A percentile compares a stretch with the other conserved stretches of the same genome.
phyloP scores from a whole-genome alignment of 2,113 vertebrate genomes.

The Glaucomys volans region DNA sequence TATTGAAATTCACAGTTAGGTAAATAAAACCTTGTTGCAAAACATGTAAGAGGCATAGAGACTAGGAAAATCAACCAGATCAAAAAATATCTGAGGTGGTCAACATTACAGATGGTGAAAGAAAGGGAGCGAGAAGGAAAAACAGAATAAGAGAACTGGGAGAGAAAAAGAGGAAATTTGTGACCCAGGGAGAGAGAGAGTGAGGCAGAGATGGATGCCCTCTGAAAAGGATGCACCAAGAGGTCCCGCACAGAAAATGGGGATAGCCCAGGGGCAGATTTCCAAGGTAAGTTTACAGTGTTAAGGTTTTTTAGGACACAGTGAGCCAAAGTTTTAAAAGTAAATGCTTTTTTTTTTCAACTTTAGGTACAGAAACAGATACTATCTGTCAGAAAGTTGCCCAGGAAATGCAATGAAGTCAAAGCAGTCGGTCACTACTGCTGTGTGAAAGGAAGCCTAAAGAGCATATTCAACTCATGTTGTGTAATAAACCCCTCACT shows the following conservation, averaged over 20 bases:
- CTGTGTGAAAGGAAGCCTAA: not conserved
- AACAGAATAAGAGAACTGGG: not conserved
- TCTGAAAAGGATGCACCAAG: not conserved
- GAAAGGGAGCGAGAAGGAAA: not conserved
- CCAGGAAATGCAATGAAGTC: not conserved
- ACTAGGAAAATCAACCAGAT: not conserved
- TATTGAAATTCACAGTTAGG: not conserved
- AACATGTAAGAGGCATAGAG: not conserved
- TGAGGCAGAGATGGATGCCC: fast-evolving
- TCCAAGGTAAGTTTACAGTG: not conserved
- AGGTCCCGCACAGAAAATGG: fast-evolving
- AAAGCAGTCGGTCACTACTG: not conserved
- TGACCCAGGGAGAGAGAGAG: no score
- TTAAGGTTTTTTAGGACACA: not conserved
- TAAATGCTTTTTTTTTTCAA: not conserved
- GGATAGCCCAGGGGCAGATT: not conserved
- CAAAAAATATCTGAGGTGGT: no score
- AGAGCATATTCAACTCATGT: not conserved
- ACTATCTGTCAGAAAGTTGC: not conserved
- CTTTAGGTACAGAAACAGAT: not conserved
- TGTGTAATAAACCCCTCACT: not conserved
- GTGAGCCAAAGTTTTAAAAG: not conserved
- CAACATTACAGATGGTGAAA: not conserved
- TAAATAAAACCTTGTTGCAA: conserved; percentile 26
- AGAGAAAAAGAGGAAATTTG: no score